Evolutionary conservation across 2,113 vertebrate species (phyloP), one percentile per base, ranked within the genome.

Genomic region (Amia ocellicauda): DNA sequence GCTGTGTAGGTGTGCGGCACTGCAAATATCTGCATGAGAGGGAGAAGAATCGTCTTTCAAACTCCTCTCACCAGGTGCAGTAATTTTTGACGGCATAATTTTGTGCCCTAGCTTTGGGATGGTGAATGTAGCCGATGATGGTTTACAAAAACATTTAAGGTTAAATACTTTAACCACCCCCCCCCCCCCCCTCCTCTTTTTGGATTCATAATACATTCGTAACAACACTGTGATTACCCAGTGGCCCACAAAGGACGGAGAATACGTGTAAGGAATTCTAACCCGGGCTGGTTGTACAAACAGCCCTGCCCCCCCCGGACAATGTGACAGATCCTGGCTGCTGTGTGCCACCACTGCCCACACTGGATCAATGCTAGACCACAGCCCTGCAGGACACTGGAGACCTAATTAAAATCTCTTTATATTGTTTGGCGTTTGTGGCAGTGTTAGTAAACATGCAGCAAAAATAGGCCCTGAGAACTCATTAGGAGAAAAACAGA

Each of bases 361-460:
- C 28, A 16, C 3, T 23, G 19, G 56, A 58, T 58, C 29, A 58
- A 40, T 40, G 56, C 11, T 29, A 58, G 56, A 20, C 56, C 56
- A 22, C 56, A 22, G 56, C n/a, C 7, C 56, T 4, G 31, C 31
- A 3, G 20, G 56, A 31, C 31, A 40, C 56, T 19, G 28, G 56
- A 58, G 31, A 41, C 56, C 56, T 41, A 7, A 41, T 41, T 58
- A 41, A 58, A 58, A 58, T n/a, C 56, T 22, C 28, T 40, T 19
- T 17, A 19, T 36, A 40, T 36, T 36, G 31, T 20, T 58, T 29
- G 19, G 56, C n/a, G 31, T 19, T 58, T 36, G 22, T 31, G 40
- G 31, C 28, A 29, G 28, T 58, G 56, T 40, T 58, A 8, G 56
- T 58, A 58, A 58, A 58, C 56, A 58, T 40, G 56, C 56, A 13